Base-by-base conservation (phyloP, 2,797 vertebrate species). In the Thripadectes ignobilis region DNA sequence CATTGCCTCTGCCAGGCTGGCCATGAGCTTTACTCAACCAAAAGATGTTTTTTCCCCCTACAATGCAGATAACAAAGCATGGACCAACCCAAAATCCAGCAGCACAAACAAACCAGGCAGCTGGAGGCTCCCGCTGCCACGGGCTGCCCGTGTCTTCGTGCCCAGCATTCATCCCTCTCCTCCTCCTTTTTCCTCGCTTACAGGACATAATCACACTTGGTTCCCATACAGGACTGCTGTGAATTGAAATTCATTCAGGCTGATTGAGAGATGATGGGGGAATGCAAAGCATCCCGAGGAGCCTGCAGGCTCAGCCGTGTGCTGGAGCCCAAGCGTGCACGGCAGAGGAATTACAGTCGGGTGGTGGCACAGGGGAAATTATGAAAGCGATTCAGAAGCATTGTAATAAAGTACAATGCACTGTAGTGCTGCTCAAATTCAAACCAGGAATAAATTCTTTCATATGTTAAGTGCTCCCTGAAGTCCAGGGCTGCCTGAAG, bases 371-470 rank as follows among this genome's bases (percentile, higher is more conserved):
- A 41, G 77, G 95, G 94, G 95, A 88, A 93, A 93, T 96, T 94
- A 93, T 59, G 94, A 95, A 93, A 95, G 95, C 94, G 75, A 93
- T 95, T 94, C 94, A 96, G 92, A 92, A 94, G 88, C 96, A 92
- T 95, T 94, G 94, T 90, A 97, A 95, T 79, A 72, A 95, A 96
- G 90, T 11, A 96, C 93, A 95, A 96, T 88, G 91, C 43, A 3
- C 82, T 91, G 78, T 21, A 91, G 91, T 1, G 34, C 95, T 85
- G 83, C 92, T 97, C 83, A 90, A 93, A 96, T 90, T 97, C 94
- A 87, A 94, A 94, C 58, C 95, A 95, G 92, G 90, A 95, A 93
- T 92, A 87, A 93, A 92, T 96, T 95, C 88, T 93, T 97, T 94
- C 85, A 68, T 79, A 95, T 86, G 88, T 88, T 95, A 96, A 95